Base-by-base conservation (phyloP, 2,113 vertebrate genomes). In the Tonatia bakeri region DNA sequence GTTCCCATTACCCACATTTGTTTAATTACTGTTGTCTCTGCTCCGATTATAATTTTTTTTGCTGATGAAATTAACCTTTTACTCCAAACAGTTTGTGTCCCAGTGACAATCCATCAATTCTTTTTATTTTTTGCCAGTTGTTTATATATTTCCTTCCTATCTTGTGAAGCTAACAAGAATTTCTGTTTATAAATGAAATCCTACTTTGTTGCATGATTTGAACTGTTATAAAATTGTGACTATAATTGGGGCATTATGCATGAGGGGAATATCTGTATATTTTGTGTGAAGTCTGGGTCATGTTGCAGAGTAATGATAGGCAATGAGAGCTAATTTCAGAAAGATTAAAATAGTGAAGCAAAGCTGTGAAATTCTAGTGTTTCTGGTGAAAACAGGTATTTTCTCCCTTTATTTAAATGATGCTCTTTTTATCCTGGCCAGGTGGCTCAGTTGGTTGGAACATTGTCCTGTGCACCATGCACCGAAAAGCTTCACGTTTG, bases 11-110 rank as follows among this genome's bases (percentile, higher is more conserved):
- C 70, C 96, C 94, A 95, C 92, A 98, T 97, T 87, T 98, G 24
- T 98, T 96, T 98, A 97, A 98, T 98, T 98, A 89, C 94, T 91
- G 75, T 67, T 88, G 36, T 92, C 94, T 91, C 69, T 88, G 75
- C 81, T 92, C 90, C 96, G 97, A 97, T 96, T 97, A 91, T 91
- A 95, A 85, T 97, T 97, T 95, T 97, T 97, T 96, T 95, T 84
- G 36, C 86, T 97, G 96, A 97, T 97, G 91, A 98, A 96, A 97
- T 95, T 97, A 96, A 91, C 69, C 87, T 95, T 96, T 96, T 59
- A 38, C 61, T 95, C 69, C 85, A 76, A 92, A 69, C 28, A 87
- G 13, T 84, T 52, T 40, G 43, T 87, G 76, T 75, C 45, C 72
- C 73, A 45, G 28, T 31, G 33, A 72, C 69, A 75, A 72, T 26